phyloP scores from a whole-genome alignment of 2,797 vertebrate species.

The Hylomyscus alleni region DNA sequence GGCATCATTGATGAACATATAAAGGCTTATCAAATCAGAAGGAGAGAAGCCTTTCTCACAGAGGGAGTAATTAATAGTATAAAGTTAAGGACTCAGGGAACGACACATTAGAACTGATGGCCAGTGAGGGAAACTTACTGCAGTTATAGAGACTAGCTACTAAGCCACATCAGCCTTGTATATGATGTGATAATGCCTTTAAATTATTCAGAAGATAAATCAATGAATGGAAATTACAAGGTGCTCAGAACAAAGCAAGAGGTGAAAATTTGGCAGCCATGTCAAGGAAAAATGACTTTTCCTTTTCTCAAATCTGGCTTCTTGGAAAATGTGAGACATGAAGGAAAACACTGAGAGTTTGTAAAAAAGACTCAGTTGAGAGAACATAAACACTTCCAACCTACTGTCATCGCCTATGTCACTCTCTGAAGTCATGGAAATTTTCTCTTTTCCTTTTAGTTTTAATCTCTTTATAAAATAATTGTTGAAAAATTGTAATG shows the following conservation, averaged over 20 bases:
- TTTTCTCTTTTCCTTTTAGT: slow-evolving; percentile 40
- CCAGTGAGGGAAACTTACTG: neutral
- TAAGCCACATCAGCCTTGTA: neutral
- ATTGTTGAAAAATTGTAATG: neutral
- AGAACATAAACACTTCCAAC: neutral
- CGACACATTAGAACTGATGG: neutral
- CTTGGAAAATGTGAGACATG: neutral
- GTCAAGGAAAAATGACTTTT: neutral
- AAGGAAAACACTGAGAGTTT: slow-evolving; percentile 7
- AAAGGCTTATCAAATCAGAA: neutral
- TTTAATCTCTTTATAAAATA: slow-evolving; percentile 34
- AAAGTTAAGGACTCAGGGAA: neutral
- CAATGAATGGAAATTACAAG: neutral
- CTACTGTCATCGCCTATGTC: neutral
- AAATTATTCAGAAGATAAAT: neutral
- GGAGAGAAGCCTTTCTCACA: neutral
- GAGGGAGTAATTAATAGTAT: neutral
- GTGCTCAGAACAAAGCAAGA: neutral
- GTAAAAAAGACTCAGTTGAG: neutral
- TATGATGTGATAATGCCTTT: neutral
- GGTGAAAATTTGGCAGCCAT: neutral
- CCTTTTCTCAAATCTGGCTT: neutral
- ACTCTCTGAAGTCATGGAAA: neutral
- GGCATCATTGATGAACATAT: neutral
- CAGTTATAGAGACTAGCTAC: neutral